phyloP scores from a whole-genome alignment of 2,113 vertebrate species.

The Lycocorax pyrrhopterus region DNA sequence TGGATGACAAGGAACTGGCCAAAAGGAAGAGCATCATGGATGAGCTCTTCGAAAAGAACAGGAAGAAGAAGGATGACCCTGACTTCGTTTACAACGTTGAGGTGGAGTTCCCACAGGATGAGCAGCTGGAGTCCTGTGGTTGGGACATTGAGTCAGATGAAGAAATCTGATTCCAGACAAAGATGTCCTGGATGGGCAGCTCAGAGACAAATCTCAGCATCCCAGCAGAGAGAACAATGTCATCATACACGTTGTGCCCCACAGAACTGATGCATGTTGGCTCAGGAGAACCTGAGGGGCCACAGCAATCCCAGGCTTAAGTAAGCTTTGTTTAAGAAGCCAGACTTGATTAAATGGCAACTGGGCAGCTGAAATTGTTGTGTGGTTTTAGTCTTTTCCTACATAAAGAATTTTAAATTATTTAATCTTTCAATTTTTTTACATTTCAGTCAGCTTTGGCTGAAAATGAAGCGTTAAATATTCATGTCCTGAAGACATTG shows the following conservation, averaged over 20 bases:
- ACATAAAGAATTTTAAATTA: background rate
- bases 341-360: background rate
- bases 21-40: conserved; percentile 92
- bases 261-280: fast-evolving
- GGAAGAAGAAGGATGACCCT: conserved; percentile 82
- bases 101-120: conserved; percentile 82
- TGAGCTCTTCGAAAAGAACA: conserved; percentile 87
- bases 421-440: background rate
- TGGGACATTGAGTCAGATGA: conserved; percentile 87
- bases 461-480: background rate
- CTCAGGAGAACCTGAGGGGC: background rate
- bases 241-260: fast-evolving
- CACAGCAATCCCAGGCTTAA: background rate
- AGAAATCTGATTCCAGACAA: conserved; percentile 71
- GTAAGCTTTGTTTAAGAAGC: background rate
- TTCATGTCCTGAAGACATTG: background rate
- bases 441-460: background rate
- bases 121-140: conserved; percentile 78
- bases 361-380: background rate
- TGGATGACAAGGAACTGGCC: conserved; percentile 85
- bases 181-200: background rate
- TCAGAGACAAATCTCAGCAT: background rate
- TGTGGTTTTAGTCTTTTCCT: background rate
- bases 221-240: background rate
- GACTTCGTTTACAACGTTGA: conserved; percentile 88